Conservation (phyloP, 2,797 vertebrate genomes). For the Urocyon cinereoargenteus region DNA sequence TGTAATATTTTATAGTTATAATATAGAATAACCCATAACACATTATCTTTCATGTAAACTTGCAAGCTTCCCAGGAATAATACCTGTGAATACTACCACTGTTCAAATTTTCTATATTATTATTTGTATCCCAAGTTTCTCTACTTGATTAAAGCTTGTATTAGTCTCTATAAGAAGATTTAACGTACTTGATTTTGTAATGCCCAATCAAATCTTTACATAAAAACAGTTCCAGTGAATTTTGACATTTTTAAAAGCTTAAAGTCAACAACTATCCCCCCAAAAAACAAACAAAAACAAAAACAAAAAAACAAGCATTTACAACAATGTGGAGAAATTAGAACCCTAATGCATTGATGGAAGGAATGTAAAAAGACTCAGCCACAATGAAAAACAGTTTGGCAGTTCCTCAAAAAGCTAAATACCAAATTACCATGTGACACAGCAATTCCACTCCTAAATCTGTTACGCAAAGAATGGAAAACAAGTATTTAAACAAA, state of each 20-base stretch:
- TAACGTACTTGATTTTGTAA: neutral
- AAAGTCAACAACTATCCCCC: constrained; percentile 7
- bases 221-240: neutral
- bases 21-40: neutral
- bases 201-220: neutral
- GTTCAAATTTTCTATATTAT: neutral
- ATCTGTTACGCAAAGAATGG: neutral
- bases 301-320: neutral
- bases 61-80: neutral
- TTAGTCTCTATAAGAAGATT: neutral
- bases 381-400: neutral
- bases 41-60: neutral
- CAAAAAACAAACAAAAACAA: neutral
- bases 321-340: neutral
- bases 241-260: neutral
- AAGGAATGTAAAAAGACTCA: neutral
- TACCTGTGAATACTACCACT: neutral
- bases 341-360: neutral
- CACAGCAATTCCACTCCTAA: neutral
- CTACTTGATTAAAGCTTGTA: neutral
- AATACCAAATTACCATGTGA: neutral
- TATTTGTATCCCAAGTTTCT: constrained; percentile 40
- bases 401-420: neutral
- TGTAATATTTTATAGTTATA: neutral
- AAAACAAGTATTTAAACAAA: constrained; percentile 6